Evolutionary conservation across 2,797 vertebrate species (phyloP).

Genomic region (Cynodonichthys magdalenae): DNA sequence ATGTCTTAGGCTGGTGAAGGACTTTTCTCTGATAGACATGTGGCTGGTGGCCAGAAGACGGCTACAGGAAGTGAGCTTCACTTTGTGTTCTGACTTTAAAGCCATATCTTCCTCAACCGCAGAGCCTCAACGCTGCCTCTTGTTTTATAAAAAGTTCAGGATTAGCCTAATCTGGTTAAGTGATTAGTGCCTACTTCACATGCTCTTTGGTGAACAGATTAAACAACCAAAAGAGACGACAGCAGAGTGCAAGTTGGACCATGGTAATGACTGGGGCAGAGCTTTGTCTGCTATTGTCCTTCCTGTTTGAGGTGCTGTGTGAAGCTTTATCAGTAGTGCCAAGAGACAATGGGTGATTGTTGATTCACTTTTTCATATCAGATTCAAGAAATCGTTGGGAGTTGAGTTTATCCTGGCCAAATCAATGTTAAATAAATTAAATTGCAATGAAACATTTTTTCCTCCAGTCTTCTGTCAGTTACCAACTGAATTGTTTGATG

Average conservation of each 20-base stretch:
- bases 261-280: slow-evolving; percentile 9
- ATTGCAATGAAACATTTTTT: no score
- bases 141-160: slow-evolving; percentile 81
- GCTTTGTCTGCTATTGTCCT: slow-evolving; percentile 7
- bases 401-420: not conserved
- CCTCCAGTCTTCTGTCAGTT: not conserved
- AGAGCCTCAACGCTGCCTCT: slow-evolving; percentile 25
- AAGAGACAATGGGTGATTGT: not conserved
- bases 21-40: slow-evolving; percentile 4
- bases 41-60: slow-evolving; percentile 1
- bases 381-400: not conserved
- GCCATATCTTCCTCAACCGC: slow-evolving; percentile 25
- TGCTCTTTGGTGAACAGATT: slow-evolving; percentile 69
- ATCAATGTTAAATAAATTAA: not conserved
- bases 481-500: not conserved
- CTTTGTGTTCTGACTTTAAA: slow-evolving; percentile 19
- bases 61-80: slow-evolving; percentile 29
- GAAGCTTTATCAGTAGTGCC: not conserved
- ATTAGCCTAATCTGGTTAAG: slow-evolving; percentile 84
- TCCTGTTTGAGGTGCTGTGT: not conserved
- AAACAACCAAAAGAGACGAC: slow-evolving; percentile 53
- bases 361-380: not conserved
- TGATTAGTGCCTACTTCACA: slow-evolving; percentile 75
- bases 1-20: not conserved
- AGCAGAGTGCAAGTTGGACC: slow-evolving; percentile 13